These are phyloP conservation scores for Epinephelus fuscoguttatus DNA, from an alignment of 2,113 vertebrate species.

Conservation along the genomic window DNA sequence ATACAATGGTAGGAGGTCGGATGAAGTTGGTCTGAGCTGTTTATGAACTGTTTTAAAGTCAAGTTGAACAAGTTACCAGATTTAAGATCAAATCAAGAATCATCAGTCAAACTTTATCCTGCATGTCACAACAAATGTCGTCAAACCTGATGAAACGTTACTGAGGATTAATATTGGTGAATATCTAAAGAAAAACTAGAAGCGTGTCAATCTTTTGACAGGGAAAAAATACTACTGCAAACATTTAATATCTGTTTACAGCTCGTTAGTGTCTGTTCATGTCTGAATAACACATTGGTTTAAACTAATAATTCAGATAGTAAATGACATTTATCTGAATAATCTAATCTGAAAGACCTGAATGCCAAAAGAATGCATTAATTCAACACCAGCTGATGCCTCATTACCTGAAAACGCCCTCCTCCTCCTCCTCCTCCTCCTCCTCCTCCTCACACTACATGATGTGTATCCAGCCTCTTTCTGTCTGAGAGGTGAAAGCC, in stretches of 20 bases:
- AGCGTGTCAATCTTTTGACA: too few relatives aligned
- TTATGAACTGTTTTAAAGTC: too few relatives aligned
- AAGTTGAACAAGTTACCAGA: not conserved
- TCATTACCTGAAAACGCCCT: conserved; percentile 1
- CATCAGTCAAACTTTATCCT: not conserved
- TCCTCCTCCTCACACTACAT: conserved; percentile 6
- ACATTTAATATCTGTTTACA: not conserved
- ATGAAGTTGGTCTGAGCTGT: not conserved
- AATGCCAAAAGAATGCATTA: not conserved
- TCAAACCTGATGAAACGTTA: too few relatives aligned
- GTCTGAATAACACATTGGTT: not conserved
- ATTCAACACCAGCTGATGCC: not conserved
- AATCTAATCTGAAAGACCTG: not conserved
- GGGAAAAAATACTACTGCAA: not conserved
- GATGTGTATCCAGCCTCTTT: not conserved
- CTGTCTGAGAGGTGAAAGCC: not conserved
- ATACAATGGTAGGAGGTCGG: not conserved
- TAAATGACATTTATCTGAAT: not conserved
- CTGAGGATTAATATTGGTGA: not conserved
- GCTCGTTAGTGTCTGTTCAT: not conserved
- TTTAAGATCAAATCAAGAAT: not conserved
- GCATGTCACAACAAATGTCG: not conserved
- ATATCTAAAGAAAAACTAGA: not conserved
- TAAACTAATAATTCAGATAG: not conserved
- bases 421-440: not conserved